phyloP scores from a whole-genome alignment of 2,113 vertebrate species.

The Galbula dea region DNA sequence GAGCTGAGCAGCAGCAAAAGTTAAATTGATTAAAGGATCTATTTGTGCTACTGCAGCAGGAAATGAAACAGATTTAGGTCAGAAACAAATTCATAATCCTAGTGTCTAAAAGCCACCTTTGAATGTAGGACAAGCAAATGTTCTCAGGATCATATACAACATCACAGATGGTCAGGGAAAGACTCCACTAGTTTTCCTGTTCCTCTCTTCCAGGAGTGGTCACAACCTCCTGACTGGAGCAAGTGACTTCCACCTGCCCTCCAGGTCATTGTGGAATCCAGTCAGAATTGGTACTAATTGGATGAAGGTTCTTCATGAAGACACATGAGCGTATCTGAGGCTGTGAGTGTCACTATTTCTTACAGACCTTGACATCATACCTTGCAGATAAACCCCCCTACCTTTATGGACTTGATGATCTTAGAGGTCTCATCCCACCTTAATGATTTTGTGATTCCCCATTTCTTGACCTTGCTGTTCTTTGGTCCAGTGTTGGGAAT shows the following conservation, averaged over 20 bases:
- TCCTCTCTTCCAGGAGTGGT: neutral
- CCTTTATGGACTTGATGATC: no score
- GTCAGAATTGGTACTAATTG: accelerated
- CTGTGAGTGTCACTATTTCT: neutral
- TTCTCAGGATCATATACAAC: no score
- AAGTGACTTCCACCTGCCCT: neutral
- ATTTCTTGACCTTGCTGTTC: neutral
- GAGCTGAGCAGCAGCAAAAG: neutral
- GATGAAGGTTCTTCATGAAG: neutral
- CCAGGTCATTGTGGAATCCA: no score
- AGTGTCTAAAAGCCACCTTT: neutral
- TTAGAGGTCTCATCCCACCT: no score
- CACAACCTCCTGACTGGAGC: neutral
- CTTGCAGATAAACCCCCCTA: neutral
- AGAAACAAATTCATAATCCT: neutral
- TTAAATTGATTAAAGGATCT: neutral
- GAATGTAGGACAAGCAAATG: neutral
- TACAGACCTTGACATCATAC: accelerated
- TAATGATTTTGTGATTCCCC: no score
- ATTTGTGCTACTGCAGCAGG: neutral
- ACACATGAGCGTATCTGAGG: accelerated
- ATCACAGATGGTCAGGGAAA: neutral
- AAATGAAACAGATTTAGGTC: neutral
- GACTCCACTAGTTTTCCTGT: accelerated
- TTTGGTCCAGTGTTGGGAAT: neutral